These are phyloP conservation scores for Allobates femoralis DNA, from an alignment of 2,797 vertebrate species.

Conservation along the genomic window DNA sequence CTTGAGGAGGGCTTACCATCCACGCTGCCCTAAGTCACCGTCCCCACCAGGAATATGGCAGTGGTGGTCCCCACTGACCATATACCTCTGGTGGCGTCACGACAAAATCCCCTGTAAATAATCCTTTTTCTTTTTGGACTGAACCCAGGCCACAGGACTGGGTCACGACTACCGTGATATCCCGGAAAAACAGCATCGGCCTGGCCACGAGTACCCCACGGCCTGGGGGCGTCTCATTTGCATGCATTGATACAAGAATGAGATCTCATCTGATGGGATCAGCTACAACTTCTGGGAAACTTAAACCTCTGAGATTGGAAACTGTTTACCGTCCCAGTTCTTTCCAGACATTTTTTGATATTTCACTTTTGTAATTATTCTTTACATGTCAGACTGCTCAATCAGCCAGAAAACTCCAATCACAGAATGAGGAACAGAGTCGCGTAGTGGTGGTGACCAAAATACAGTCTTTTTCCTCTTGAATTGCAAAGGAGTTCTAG, in stretches of 20 bases:
- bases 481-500: background rate
- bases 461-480: background rate
- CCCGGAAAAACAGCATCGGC: too few relatives aligned
- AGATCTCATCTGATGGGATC: constrained; percentile 38
- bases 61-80: too few relatives aligned
- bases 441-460: background rate
- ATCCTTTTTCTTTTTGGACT: too few relatives aligned
- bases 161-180: too few relatives aligned
- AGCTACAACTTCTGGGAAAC: constrained; percentile 42
- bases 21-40: too few relatives aligned
- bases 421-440: background rate
- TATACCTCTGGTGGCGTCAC: too few relatives aligned
- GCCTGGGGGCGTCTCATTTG: too few relatives aligned
- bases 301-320: constrained; percentile 10
- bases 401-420: background rate
- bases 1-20: too few relatives aligned
- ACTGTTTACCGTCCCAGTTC: background rate
- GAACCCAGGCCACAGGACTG: too few relatives aligned
- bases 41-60: too few relatives aligned
- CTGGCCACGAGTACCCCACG: too few relatives aligned
- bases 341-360: background rate
- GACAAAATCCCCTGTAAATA: too few relatives aligned
- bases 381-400: background rate
- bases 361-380: constrained; percentile 8
- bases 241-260: background rate